phyloP scores from a whole-genome alignment of 2,113 vertebrate species.

The Atherinomorus stipes region DNA sequence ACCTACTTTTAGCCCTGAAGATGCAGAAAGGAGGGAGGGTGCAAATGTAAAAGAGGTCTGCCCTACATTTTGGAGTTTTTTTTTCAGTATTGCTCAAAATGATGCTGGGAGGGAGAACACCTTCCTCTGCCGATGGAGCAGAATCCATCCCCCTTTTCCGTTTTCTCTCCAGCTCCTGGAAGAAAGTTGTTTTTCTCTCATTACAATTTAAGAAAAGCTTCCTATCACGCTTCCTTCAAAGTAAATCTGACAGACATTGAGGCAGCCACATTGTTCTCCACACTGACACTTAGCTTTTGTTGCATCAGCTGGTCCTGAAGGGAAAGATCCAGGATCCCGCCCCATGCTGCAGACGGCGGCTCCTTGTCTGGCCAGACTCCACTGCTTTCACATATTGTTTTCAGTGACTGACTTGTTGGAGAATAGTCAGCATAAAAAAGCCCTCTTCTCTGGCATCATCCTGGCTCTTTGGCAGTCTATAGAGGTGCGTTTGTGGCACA shows the following conservation, averaged over 20 bases:
- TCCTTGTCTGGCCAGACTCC: constrained; percentile 49
- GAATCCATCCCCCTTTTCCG: constrained; percentile 38
- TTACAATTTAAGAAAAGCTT: constrained; percentile 26
- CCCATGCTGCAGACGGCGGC: neutral
- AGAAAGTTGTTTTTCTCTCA: constrained; percentile 32
- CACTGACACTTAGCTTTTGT: constrained; percentile 36
- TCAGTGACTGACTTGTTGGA: constrained; percentile 28
- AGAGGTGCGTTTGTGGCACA: constrained; percentile 39
- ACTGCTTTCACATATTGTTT: constrained; percentile 49
- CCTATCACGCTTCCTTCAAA: constrained; percentile 1
- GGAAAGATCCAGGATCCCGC: constrained; percentile 12
- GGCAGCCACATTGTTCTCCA: constrained; percentile 13
- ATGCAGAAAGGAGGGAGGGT: constrained; percentile 39
- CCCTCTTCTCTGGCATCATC: constrained; percentile 29
- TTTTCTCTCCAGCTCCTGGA: constrained; percentile 29
- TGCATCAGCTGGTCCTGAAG: constrained; percentile 24
- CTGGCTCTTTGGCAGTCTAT: constrained; percentile 19
- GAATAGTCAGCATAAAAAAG: constrained; percentile 44
- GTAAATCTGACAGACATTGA: constrained; percentile 18
- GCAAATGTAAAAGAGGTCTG: constrained; percentile 59
- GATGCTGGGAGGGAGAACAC: constrained; percentile 39
- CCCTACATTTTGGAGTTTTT: constrained; percentile 69
- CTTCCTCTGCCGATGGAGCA: constrained; percentile 38
- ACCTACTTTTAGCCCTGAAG: constrained; percentile 56
- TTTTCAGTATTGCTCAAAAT: constrained; percentile 44